Base-by-base conservation (phyloP, 1,140 invertebrate species). In the Bombus breviceps region DNA sequence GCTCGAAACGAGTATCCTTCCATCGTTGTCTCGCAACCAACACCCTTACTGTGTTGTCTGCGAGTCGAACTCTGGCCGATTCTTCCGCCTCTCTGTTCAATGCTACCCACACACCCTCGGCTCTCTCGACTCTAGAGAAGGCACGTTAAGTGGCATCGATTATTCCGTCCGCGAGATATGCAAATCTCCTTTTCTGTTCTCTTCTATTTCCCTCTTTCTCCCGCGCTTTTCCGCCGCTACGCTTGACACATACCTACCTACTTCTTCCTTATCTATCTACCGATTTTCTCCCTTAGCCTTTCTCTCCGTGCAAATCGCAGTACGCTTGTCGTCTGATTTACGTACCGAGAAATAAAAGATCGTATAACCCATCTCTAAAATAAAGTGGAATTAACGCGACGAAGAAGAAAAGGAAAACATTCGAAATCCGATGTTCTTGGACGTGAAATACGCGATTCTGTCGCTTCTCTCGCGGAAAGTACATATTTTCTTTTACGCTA, bases 161-260 rank as follows among this genome's bases (percentile, higher is more conserved):
- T 94, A 94, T 94, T 94, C 92, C 90, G 83, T 90, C 90, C 89
- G 92, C 87, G 90, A 93, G 93, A 94, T 94, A 94, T 94, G 94
- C 93, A 93, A 94, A 94, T 93, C 87, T 84, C 74, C 57, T 47
- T 43, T 85, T 74, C 41, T 43, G 41, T 71, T 57, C 32, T 41
- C 34, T 64, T 68, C 18, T 62, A 75, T 64, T 75, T 47, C 34
- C 59, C 32, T 68, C 28, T 32, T 74, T 75, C 66, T 72, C 32
- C 53, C 86, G 72, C 86, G 62, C 71, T 78, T 84, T 81, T 41
- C 85, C 81, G 69, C 74, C 71, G 15, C 80, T 39, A 72, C 41
- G 71, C 71, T 85, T 39, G 64, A 80, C 78, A 69, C 78, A 69
- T 69, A 69, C 47, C 47, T 64, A 68, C 68, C 28, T 9, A 53